Conservation (phyloP, 2,888 invertebrate genomes). For the Megamerina dolium region DNA sequence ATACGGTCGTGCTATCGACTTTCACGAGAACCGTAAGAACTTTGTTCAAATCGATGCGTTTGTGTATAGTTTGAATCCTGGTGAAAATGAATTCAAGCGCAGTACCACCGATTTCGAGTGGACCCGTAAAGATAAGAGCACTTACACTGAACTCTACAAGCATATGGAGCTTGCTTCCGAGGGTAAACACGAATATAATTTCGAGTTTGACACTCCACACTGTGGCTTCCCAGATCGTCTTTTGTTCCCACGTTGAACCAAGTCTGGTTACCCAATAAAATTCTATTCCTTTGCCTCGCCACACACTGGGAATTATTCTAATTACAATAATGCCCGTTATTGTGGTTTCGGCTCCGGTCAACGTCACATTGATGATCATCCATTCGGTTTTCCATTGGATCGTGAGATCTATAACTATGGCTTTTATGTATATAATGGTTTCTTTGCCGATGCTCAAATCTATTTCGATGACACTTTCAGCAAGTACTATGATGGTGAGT, state of each 20-base stretch:
- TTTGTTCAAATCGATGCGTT: slow-evolving; percentile 63
- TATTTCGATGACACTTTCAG: slow-evolving; percentile 55
- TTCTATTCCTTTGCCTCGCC: slow-evolving; percentile 60
- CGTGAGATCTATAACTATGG: slow-evolving; percentile 56
- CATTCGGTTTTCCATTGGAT: slow-evolving; percentile 70
- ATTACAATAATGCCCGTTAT: slow-evolving; percentile 51
- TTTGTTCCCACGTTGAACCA: slow-evolving; percentile 64
- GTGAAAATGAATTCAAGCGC: slow-evolving; percentile 63
- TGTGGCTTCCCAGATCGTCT: slow-evolving; percentile 67
- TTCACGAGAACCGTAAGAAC: slow-evolving; percentile 56
- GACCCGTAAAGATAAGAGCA: slow-evolving; percentile 58
- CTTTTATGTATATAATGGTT: slow-evolving; percentile 63
- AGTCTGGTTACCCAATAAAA: slow-evolving; percentile 61
- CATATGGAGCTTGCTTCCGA: slow-evolving; percentile 56
- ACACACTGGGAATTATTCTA: slow-evolving; percentile 51
- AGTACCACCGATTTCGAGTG: slow-evolving; percentile 62
- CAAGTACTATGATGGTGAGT: slow-evolving; percentile 36
- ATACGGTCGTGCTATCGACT: slow-evolving; percentile 53
- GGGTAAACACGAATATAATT: slow-evolving; percentile 52
- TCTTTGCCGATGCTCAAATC: slow-evolving; percentile 59
- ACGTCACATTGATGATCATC: slow-evolving; percentile 56
- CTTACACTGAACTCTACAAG: slow-evolving; percentile 59
- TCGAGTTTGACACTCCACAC: slow-evolving; percentile 54
- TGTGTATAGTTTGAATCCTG: slow-evolving; percentile 55
- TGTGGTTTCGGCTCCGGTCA: slow-evolving; percentile 55